Evolutionary conservation across 2,113 vertebrate species (phyloP), one percentile per base, ranked within the genome.

Genomic region (Thymallus thymallus): DNA sequence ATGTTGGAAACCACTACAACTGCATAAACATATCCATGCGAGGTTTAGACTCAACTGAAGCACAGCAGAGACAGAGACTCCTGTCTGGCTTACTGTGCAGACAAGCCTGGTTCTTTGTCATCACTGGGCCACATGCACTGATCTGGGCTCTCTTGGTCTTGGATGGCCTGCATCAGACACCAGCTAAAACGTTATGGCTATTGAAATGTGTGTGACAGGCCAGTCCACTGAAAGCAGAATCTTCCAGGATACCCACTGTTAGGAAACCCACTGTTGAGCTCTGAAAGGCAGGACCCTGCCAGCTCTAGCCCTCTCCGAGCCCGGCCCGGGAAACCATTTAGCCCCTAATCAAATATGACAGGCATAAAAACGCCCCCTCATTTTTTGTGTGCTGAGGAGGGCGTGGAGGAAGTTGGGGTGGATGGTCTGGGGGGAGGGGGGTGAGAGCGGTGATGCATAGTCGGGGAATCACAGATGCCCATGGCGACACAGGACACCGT

Each of bases 261-360:
- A 51, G 48, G 84, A 91, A 91, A 63, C 90, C 90, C 84, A 84
- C 84, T 85, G 88, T 85, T 90, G 68, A 30, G 85, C 69, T 18
- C 85, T 92, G 91, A 91, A 90, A 92, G 76, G 56, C 80, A 74
- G 23, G 79, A 45, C 48, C 24, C 68, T 79, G 88, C 91, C 91
- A 91, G 74, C 72, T 29, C 75, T 79, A 69, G 84, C 83, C 83
- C 74, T 75, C 74, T 70, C 77, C 70, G 75, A 69, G 70, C 73
- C 79, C 77, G 71, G 77, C 80, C 83, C 85, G 83, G 87, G 90
- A 91, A 79, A 77, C 87, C 82, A 76, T 80, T 88, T 68, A 85
- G 74, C 76, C 86, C 80, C 79, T 88, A 88, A 92, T 92, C 82
- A 84, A 90, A 91, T 90, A 92, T 93, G 90, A 92, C 88, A 91